A percentile compares a stretch with the other conserved stretches of the same genome.
Conservation (phyloP, 2,797 vertebrate genomes). For the Acridotheres tristis region DNA sequence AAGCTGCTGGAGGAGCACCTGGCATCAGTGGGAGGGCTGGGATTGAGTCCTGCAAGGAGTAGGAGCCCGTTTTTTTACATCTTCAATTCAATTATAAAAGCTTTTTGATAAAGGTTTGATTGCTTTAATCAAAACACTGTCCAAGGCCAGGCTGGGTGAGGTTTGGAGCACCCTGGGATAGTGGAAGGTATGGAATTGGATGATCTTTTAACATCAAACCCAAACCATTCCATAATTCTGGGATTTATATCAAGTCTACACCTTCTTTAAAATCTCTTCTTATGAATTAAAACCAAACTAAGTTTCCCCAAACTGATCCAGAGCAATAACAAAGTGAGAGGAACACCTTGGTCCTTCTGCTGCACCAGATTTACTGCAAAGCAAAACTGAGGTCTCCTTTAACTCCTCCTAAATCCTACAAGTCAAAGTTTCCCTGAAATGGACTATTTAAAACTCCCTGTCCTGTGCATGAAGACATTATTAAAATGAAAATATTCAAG, state of each 20-base stretch:
- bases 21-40: background rate
- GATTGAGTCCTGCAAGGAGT: background rate
- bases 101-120: background rate
- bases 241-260: fast-evolving
- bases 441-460: background rate
- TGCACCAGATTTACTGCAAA: background rate
- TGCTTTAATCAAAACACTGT: background rate
- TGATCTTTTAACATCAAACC: background rate
- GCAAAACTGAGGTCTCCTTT: background rate
- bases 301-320: background rate
- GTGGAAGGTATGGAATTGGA: background rate
- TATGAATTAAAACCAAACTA: background rate
- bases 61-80: background rate
- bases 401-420: background rate
- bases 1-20: background rate
- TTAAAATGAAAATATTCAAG: background rate
- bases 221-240: background rate
- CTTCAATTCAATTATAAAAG: background rate
- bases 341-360: background rate
- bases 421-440: background rate
- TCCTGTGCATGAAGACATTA: background rate
- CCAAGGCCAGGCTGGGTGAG: background rate
- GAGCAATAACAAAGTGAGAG: background rate
- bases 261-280: background rate
- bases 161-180: background rate